Percentiles rank a stretch among this genome's conserved stretches.
These are phyloP conservation scores for Diabrotica balteata DNA, from an alignment of 2,888 invertebrate species.

Conservation along the genomic window DNA sequence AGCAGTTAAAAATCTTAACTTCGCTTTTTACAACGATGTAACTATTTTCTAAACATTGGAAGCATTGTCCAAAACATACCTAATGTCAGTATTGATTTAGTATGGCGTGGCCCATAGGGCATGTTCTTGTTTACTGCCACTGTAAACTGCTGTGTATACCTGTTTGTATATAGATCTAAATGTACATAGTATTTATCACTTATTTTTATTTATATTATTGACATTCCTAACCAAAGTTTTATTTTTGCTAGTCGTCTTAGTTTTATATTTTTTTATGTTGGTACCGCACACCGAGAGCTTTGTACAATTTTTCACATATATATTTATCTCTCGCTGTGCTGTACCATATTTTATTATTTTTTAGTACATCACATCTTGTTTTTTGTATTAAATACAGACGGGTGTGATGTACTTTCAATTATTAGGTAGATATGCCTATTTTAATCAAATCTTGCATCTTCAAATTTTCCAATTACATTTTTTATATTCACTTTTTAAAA, in stretches of 20 bases:
- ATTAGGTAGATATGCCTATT: slow-evolving; percentile 58
- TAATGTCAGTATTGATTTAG: slow-evolving; percentile 1
- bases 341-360: slow-evolving; percentile 14
- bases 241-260: slow-evolving; percentile 56
- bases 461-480: not conserved
- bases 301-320: slow-evolving; percentile 25
- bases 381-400: slow-evolving; percentile 41
- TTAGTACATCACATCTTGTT: slow-evolving; percentile 30
- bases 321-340: slow-evolving; percentile 26
- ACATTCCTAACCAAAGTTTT: slow-evolving; percentile 57
- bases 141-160: slow-evolving; percentile 58
- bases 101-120: slow-evolving; percentile 36
- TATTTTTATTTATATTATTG: slow-evolving; percentile 49
- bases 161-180: slow-evolving; percentile 36
- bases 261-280: slow-evolving; percentile 27
- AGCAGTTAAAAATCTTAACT: no score
- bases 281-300: slow-evolving; percentile 26
- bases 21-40: no score
- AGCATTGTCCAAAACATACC: no score
- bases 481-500: slow-evolving; percentile 2
- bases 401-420: slow-evolving; percentile 41
- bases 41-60: no score
- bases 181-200: slow-evolving; percentile 53
- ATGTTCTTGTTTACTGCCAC: slow-evolving; percentile 52
- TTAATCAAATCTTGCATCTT: slow-evolving; percentile 12